These are phyloP conservation scores for Lutraria rhynchaena DNA, from an alignment of 1,140 invertebrate genomes.

Conservation along the genomic window DNA sequence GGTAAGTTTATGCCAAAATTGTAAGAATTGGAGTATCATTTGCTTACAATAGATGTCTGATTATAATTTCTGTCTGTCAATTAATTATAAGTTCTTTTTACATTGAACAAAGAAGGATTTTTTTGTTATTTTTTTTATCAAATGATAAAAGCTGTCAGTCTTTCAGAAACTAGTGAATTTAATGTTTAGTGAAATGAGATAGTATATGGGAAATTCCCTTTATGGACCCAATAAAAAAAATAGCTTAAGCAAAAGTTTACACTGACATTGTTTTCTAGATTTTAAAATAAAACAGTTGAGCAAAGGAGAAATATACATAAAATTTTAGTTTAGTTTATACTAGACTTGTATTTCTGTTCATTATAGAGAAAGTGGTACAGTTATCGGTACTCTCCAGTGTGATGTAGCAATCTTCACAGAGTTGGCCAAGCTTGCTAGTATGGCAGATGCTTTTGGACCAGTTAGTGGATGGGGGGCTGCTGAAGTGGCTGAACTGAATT, in stretches of 20 bases:
- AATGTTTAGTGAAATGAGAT: background rate
- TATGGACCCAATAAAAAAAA: background rate
- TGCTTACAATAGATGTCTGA: too few species aligned
- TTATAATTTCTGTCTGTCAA: too few species aligned
- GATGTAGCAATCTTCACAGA: background rate
- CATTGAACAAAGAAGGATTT: too few species aligned
- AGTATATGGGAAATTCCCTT: background rate
- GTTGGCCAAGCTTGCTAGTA: background rate
- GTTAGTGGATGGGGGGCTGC: slow-evolving; percentile 25
- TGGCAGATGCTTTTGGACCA: slow-evolving; percentile 13
- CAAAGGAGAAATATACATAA: background rate
- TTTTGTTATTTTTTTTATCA: too few species aligned
- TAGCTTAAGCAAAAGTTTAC: background rate
- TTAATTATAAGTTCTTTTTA: too few species aligned
- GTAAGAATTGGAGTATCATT: too few species aligned
- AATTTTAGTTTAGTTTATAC: background rate
- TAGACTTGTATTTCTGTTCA: background rate
- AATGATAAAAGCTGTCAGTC: too few species aligned
- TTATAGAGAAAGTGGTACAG: slow-evolving; percentile 7
- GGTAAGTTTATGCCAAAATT: too few species aligned
- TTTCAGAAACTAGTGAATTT: too few species aligned
- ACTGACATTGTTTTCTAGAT: background rate
- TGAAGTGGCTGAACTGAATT: slow-evolving; percentile 1
- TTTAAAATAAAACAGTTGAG: background rate
- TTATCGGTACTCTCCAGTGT: slow-evolving; percentile 2